Evolutionary conservation across 2,113 vertebrate species (phyloP).

Genomic region (Verasper variegatus): DNA sequence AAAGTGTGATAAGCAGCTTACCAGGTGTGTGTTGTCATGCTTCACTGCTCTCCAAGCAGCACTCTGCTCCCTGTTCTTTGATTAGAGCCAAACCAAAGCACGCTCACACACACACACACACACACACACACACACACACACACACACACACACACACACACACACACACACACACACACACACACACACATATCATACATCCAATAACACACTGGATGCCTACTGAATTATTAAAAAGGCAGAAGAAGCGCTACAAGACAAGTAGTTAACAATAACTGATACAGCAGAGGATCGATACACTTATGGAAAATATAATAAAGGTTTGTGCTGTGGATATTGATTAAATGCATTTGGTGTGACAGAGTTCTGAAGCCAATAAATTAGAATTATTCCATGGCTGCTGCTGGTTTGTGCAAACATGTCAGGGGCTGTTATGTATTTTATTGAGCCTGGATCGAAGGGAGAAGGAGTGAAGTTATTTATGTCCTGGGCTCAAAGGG

Average conservation of each 20-base stretch:
- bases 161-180: constrained; percentile 23
- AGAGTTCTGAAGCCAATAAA: not conserved
- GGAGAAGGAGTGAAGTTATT: constrained; percentile 39
- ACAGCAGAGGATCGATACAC: constrained; percentile 49
- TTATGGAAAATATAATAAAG: constrained; percentile 56
- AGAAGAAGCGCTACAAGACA: constrained; percentile 39
- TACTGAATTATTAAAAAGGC: constrained; percentile 71
- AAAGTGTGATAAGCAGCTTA: constrained; percentile 83
- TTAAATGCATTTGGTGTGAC: constrained; percentile 33
- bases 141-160: constrained; percentile 21
- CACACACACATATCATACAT: constrained; percentile 15
- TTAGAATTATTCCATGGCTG: constrained; percentile 29
- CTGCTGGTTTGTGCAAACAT: constrained; percentile 43
- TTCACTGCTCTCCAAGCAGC: constrained; percentile 73
- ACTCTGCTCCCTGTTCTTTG: constrained; percentile 68
- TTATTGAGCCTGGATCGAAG: constrained; percentile 37
- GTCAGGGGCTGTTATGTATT: constrained; percentile 37
- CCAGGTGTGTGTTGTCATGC: constrained; percentile 79
- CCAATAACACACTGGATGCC: constrained; percentile 31
- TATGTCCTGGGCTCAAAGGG: constrained; percentile 23
- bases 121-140: constrained; percentile 8
- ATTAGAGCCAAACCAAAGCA: constrained; percentile 58
- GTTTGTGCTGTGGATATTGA: constrained; percentile 56
- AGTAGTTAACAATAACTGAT: constrained; percentile 55
- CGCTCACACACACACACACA: constrained; percentile 15